Base-by-base conservation (phyloP, 2,888 invertebrate genomes). In the Tubulanus polymorphus region DNA sequence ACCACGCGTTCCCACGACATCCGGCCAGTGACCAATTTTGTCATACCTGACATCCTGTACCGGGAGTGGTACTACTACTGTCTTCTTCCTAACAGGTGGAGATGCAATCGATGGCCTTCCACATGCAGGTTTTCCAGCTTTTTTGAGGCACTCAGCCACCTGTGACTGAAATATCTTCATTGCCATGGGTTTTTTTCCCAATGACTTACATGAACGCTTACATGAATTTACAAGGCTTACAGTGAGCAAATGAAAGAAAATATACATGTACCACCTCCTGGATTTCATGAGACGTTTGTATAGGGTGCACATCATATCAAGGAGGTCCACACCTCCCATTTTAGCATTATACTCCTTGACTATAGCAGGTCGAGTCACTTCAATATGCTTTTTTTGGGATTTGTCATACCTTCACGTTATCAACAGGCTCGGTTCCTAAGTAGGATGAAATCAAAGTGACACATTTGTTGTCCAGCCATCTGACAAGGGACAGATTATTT, bases 291-390 rank as follows among this genome's bases (percentile, higher is more conserved):
- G 30, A 25, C 15, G 26, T 15, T 41, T 51, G 32, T 51, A 41
- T 15, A 20, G 18, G 26, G 37, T 41, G 41, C 6, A 41, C 41
- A 41, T 41, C 41, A 41, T 41, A 51, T 51, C 54, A 5, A 41
- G 20, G 12, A 54, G 45, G 45, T 55, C 51, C 5, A 54, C 25
- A 12, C 54, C 54, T 12, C 50, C 49, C 54, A 54, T 50, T 28
- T 50, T 30, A 12, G 35, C 12, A 30, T 54, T 56, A 51, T 61
- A 61, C 26, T 30, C 49, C 12, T 51, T 1, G 12, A 61, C 48
- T 27, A 59, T 45, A 2, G 49, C 54, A 10, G 61, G 58, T 6
- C 53, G 41, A 1, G 26, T 25, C 15, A 54, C 54, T 6, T 37
- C 26, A 3, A n/a, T 23, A 15, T 37, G 30, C 29, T 6, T 25